These are phyloP conservation scores for Balaeniceps rex DNA, from an alignment of 2,113 vertebrate species.

Conservation along the genomic window DNA sequence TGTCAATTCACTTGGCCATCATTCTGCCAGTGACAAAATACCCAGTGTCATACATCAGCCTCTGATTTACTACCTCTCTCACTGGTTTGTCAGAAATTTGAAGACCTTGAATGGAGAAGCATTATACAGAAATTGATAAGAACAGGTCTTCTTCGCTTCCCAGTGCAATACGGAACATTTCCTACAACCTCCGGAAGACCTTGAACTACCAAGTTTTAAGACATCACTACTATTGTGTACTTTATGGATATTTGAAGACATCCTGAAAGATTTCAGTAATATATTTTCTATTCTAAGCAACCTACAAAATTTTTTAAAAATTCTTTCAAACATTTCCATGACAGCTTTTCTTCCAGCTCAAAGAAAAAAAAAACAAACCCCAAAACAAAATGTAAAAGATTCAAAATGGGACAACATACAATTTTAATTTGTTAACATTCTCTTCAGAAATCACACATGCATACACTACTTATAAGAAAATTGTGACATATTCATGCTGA, in stretches of 20 bases:
- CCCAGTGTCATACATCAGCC: background rate
- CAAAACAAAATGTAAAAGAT: background rate
- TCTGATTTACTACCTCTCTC: background rate
- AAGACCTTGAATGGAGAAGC: background rate
- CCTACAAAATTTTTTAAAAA: background rate
- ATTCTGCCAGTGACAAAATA: background rate
- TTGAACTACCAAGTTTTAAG: background rate
- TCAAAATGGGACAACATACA: background rate
- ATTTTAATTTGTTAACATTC: background rate
- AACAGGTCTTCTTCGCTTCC: background rate
- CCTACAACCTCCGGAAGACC: background rate
- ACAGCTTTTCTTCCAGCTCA: background rate
- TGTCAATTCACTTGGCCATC: background rate
- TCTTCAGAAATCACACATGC: background rate
- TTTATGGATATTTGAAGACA: background rate
- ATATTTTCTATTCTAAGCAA: background rate
- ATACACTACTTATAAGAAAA: background rate
- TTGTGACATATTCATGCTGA: background rate
- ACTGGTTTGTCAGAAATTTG: background rate
- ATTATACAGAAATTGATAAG: background rate
- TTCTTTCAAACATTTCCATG: background rate
- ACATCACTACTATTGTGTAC: background rate
- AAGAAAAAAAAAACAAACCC: background rate
- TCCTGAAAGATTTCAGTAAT: background rate
- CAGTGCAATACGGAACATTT: background rate